Percentiles rank a stretch among this genome's conserved stretches.
Evolutionary conservation across 2,113 vertebrate genomes (phyloP).

Genomic region (Ptilonorhynchus violaceus): DNA sequence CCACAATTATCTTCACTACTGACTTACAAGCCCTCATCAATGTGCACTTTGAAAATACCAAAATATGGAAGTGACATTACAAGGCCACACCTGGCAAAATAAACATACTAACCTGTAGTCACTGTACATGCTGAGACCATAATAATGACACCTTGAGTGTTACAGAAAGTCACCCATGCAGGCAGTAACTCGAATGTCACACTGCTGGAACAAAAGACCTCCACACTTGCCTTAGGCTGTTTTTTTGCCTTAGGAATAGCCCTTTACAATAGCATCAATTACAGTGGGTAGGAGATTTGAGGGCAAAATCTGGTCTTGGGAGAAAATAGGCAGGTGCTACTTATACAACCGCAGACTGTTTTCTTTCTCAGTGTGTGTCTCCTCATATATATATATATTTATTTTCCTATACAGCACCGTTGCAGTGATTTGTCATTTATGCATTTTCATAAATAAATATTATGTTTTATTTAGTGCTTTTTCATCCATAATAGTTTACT

Average conservation of each 20-base stretch:
- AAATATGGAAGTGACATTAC: not conserved
- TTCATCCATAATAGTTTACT: slow-evolving; percentile 67
- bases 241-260: not conserved
- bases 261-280: not conserved
- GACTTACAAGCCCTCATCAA: not conserved
- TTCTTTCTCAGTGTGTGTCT: slow-evolving; percentile 15
- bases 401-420: not conserved
- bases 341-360: not conserved
- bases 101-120: not conserved
- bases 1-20: not conserved
- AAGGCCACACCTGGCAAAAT: not conserved
- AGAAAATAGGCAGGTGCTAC: not conserved
- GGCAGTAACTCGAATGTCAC: not conserved
- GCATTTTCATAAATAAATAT: slow-evolving; percentile 76
- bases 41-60: not conserved
- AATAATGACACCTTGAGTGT: not conserved
- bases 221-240: not conserved
- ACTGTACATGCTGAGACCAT: not conserved
- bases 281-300: not conserved
- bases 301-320: not conserved
- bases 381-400: not conserved
- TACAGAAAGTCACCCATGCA: not conserved
- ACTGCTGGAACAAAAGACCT: not conserved
- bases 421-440: slow-evolving; percentile 41
- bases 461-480: slow-evolving; percentile 68